A percentile compares a stretch with the other conserved stretches of the same genome.
These are phyloP conservation scores for Thryonomys swinderianus DNA, from an alignment of 2,113 vertebrate genomes.

Conservation along the genomic window DNA sequence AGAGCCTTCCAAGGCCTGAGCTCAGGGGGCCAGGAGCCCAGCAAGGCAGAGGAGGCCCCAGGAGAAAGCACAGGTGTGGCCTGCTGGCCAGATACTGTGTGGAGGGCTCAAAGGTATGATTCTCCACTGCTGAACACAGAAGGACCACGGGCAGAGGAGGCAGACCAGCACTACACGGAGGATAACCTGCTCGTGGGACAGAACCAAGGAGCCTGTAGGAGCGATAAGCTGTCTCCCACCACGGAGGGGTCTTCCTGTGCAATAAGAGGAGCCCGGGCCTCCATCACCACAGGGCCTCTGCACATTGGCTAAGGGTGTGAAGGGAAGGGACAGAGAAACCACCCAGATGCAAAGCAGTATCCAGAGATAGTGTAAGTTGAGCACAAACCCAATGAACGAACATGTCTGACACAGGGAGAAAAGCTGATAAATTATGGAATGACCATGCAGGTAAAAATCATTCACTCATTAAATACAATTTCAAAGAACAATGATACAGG, in stretches of 20 bases:
- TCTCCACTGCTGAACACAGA: background rate
- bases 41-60: background rate
- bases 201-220: background rate
- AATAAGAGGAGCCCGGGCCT: background rate
- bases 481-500: background rate
- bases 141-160: background rate
- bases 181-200: background rate
- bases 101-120: background rate
- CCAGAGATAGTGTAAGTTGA: background rate
- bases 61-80: background rate
- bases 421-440: background rate
- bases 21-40: background rate
- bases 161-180: rapidly evolving
- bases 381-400: background rate
- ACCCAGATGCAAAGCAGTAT: too few species aligned
- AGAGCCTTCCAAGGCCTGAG: background rate
- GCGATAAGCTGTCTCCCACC: background rate
- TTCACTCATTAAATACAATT: background rate
- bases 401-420: background rate
- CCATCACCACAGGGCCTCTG: background rate
- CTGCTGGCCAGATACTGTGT: too few species aligned
- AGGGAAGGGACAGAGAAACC: background rate
- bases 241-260: rapidly evolving
- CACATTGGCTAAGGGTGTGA: rapidly evolving
- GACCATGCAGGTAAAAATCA: background rate